Evolutionary conservation across 1,140 invertebrate species (phyloP).

Genomic region (Eulimnadia texana): DNA sequence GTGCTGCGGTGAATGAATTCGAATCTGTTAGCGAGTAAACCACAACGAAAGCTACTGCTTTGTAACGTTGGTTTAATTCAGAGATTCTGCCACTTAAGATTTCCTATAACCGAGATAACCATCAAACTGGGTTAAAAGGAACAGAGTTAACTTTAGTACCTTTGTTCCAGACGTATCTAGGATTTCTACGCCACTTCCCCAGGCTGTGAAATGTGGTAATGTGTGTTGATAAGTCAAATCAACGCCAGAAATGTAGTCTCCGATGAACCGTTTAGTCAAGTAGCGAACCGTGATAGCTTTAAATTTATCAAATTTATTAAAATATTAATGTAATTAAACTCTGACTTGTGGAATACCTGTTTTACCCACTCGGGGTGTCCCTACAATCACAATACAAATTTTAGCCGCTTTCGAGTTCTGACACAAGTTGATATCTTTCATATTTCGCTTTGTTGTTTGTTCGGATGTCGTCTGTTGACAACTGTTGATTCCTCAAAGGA

Average conservation of each 20-base stretch:
- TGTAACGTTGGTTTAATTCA: not conserved
- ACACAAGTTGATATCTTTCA: not conserved
- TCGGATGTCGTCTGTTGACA: no score
- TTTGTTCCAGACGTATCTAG: not conserved
- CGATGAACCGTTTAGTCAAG: constrained; percentile 60
- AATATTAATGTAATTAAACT: not conserved
- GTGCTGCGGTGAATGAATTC: not conserved
- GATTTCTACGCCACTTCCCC: not conserved
- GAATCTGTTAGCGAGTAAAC: constrained; percentile 6
- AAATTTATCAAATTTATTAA: constrained; percentile 33
- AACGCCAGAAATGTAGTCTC: constrained; percentile 52
- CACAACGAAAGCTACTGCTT: not conserved
- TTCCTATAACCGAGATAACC: no score
- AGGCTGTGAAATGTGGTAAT: not conserved
- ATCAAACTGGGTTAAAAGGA: no score
- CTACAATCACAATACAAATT: not conserved
- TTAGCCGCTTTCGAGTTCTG: not conserved
- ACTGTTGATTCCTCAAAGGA: no score
- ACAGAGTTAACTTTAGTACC: not conserved
- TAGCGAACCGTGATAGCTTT: constrained; percentile 63
- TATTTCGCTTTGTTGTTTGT: no score
- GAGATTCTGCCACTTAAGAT: not conserved
- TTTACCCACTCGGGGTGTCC: constrained; percentile 3
- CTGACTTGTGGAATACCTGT: not conserved
- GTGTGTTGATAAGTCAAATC: constrained; percentile 7